These are phyloP conservation scores for Euthynnus affinis DNA, from an alignment of 2,797 vertebrate species.

Conservation along the genomic window DNA sequence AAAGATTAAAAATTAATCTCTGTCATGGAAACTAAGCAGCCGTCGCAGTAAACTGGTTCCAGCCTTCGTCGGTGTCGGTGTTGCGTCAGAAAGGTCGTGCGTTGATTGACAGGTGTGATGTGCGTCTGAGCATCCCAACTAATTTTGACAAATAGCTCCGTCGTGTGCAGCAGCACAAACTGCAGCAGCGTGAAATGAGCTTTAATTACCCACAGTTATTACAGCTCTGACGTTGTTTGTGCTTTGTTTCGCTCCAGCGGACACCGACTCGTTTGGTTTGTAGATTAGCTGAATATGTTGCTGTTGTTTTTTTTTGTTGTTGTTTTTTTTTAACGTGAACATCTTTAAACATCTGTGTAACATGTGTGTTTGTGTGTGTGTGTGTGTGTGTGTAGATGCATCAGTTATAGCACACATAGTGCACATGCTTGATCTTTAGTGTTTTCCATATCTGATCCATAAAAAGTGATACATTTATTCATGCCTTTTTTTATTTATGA, in stretches of 20 bases:
- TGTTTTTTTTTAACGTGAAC: conserved; percentile 3
- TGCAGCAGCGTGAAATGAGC: conserved; percentile 64
- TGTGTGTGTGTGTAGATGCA: neutral
- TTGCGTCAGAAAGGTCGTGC: conserved; percentile 3
- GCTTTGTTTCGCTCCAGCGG: conserved; percentile 41
- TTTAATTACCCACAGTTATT: conserved; percentile 63
- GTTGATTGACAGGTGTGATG: conserved; percentile 63
- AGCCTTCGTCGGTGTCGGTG: neutral
- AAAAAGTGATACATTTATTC: neutral
- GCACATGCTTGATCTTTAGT: neutral
- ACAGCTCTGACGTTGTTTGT: conserved; percentile 39
- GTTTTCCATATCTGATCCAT: neutral
- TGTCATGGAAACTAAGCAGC: neutral
- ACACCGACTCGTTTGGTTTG: conserved; percentile 32
- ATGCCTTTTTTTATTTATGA: neutral
- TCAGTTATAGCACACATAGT: neutral
- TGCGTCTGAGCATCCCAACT: conserved; percentile 34
- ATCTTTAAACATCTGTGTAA: neutral
- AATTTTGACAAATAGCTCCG: conserved; percentile 60
- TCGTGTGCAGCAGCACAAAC: conserved; percentile 33
- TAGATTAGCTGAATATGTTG: conserved; percentile 44
- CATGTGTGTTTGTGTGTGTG: neutral
- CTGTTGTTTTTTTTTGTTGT: neutral
- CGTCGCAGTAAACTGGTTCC: neutral
- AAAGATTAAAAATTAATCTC: neutral